Conservation (phyloP, 2,888 invertebrate genomes). For the Syrista parreyssii region DNA sequence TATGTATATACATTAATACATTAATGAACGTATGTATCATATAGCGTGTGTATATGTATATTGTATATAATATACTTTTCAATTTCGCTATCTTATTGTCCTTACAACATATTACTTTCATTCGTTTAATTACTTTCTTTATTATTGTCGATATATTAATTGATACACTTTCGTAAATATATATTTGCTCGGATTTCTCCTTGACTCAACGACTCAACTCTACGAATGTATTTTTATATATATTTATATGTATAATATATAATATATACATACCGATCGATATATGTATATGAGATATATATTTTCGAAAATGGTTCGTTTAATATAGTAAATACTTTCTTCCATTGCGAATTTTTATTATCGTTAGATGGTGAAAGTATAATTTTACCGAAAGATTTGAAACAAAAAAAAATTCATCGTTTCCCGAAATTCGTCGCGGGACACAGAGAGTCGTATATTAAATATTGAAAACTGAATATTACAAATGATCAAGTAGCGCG, state of each 20-base stretch:
- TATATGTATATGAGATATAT: background rate
- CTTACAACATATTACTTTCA: constrained; percentile 53
- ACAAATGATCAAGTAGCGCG: background rate
- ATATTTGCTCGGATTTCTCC: background rate
- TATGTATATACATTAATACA: background rate
- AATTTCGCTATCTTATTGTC: constrained; percentile 47
- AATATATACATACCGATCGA: constrained; percentile 11
- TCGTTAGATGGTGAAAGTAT: background rate
- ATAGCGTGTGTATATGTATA: background rate
- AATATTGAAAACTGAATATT: background rate
- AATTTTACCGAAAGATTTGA: background rate
- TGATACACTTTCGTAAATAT: constrained; percentile 44
- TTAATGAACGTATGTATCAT: background rate
- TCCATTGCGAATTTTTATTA: background rate
- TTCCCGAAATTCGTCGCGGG: background rate
- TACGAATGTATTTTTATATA: constrained; percentile 15
- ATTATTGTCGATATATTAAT: constrained; percentile 61
- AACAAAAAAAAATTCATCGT: background rate
- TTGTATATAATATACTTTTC: background rate
- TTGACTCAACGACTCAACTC: constrained; percentile 3
- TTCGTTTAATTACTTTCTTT: constrained; percentile 37
- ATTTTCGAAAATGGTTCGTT: constrained; percentile 1
- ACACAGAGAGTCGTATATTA: background rate
- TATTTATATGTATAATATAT: constrained; percentile 21
- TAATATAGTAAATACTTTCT: background rate